These are phyloP conservation scores for Zalophus californianus DNA, from an alignment of 2,797 vertebrate genomes.

Conservation along the genomic window DNA sequence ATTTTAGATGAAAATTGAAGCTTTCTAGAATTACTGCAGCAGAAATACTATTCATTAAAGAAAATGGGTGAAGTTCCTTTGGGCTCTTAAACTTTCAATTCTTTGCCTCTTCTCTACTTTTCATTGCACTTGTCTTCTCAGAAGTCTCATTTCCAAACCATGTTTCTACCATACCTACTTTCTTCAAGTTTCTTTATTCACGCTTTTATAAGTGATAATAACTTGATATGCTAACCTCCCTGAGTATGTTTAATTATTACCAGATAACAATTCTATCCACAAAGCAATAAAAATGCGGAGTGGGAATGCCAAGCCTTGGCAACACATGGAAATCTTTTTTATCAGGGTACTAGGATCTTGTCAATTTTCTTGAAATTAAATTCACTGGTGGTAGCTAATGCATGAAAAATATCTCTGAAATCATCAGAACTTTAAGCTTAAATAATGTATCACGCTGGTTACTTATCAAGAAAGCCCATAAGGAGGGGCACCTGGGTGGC, in stretches of 20 bases:
- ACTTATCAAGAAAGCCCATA: background rate
- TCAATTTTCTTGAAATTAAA: conserved; percentile 8
- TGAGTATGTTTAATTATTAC: background rate
- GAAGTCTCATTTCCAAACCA: background rate
- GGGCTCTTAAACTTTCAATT: background rate
- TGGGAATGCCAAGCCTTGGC: background rate
- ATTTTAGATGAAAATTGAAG: background rate
- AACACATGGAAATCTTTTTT: background rate
- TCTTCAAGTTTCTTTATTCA: background rate
- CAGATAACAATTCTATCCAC: background rate
- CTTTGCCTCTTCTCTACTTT: background rate
- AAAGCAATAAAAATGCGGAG: background rate
- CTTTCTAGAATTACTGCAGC: background rate
- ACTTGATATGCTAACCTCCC: background rate
- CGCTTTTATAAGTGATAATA: background rate
- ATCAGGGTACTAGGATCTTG: background rate
- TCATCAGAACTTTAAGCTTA: background rate
- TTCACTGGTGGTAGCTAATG: background rate
- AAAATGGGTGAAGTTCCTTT: background rate
- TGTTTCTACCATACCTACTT: background rate
- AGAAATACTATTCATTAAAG: background rate
- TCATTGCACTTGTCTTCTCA: background rate
- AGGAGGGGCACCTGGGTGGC: background rate
- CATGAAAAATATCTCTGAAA: background rate
- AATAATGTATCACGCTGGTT: background rate